phyloP scores from a whole-genome alignment of 2,888 invertebrate species.

The Girardia tigrina region DNA sequence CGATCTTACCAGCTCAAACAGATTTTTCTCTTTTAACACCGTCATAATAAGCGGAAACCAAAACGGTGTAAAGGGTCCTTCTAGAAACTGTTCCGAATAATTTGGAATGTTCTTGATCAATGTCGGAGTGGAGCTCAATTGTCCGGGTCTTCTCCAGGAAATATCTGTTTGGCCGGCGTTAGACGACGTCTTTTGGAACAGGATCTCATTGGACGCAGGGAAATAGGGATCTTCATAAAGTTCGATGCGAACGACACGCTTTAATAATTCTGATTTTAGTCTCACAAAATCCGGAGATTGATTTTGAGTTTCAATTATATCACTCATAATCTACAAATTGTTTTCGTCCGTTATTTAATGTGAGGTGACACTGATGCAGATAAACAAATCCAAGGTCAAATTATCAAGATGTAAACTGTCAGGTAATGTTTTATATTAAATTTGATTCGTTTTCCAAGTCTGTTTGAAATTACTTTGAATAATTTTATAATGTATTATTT shows the following conservation, averaged over 20 bases:
- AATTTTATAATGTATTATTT: no score
- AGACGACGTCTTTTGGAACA: background rate
- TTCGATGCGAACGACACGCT: background rate
- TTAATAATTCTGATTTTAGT: background rate
- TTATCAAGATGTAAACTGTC: no score
- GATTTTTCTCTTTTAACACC: background rate
- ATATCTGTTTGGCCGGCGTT: background rate
- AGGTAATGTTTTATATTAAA: no score
- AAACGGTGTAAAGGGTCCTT: background rate
- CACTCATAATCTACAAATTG: background rate
- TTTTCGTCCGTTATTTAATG: background rate
- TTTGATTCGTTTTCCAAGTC: no score
- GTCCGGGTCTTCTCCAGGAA: background rate
- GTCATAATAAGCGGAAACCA: slow-evolving; percentile 8
- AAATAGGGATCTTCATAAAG: slow-evolving; percentile 14
- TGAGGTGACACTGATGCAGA: background rate
- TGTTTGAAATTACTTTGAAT: no score
- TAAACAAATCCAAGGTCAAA: slow-evolving; percentile 9
- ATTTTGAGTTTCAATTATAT: background rate
- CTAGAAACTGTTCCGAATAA: background rate
- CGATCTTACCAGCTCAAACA: background rate
- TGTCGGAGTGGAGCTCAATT: background rate
- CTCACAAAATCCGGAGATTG: background rate
- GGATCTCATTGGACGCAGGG: background rate
- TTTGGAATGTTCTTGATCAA: background rate